Evolutionary conservation across 2,797 vertebrate species (phyloP), one percentile per base, ranked within the genome.

Genomic region (Coracias cyanogaster): DNA sequence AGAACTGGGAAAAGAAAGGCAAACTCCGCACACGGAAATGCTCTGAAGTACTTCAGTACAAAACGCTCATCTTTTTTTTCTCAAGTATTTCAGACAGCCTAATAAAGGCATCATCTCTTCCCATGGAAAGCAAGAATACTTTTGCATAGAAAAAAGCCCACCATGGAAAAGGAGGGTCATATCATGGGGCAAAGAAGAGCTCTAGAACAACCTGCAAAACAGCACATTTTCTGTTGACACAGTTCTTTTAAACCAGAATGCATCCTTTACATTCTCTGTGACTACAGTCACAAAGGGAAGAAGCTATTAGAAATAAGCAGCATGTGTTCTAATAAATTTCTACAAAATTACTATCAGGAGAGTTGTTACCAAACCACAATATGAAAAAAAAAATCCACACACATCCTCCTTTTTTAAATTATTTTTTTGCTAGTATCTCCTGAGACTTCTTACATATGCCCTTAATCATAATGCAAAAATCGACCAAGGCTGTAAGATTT

Each of bases 141-240:
- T 22, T 35, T 58, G 37, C 37, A 37, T 37, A 37, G 37, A 37
- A 37, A 55, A 54, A 83, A 73, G 6, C 12, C 12, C 29, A 25
- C 3, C 20, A 22, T 0, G 0, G 26, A 17, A 45, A 58, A 43
- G 29, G n/a, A 60, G 26, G 3, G 1, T 64, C 49, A 51, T 1
- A 22, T 55, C 28, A 61, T 0, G 1, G 33, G 37, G 49, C 37
- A 79, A 37, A 64, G 89, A 84, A 58, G 8, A 57, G 48, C 28
- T 67, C 73, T 7, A 35, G 13, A 60, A 71, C 49, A 71, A 55
- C 33, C n/a, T 57, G 26, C 21, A 92, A 3, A 70, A 74, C 20
- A 28, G 9, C 5, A 1, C 6, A 28, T 64, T 64, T 91, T 57
- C 61, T 74, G 26, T 14, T 24, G 5, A 4, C 35, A 5, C 2